A percentile compares a stretch with the other conserved stretches of the same genome.
These are phyloP conservation scores for Morone chrysops DNA, from an alignment of 2,113 vertebrate genomes.

Conservation along the genomic window DNA sequence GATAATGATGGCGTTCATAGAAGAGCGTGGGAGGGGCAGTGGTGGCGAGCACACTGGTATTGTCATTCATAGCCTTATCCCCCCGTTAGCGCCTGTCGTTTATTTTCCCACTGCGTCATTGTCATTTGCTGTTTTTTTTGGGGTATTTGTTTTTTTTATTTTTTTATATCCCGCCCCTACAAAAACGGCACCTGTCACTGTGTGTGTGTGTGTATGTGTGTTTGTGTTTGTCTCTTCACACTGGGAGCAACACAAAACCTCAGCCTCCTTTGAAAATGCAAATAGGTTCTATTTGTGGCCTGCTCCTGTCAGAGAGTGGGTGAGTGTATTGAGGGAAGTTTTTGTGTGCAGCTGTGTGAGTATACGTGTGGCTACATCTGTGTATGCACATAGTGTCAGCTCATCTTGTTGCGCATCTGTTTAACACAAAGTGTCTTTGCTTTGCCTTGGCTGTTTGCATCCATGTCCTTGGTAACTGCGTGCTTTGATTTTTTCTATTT, in stretches of 20 bases:
- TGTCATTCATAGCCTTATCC: slow-evolving; percentile 69
- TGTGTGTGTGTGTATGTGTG: slow-evolving; percentile 1
- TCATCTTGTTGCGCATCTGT: slow-evolving; percentile 38
- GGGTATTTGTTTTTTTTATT: slow-evolving; percentile 12
- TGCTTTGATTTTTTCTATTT: slow-evolving; percentile 7
- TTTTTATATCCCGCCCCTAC: slow-evolving; percentile 27
- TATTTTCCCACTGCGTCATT: slow-evolving; percentile 57
- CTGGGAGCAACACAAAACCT: slow-evolving; percentile 55
- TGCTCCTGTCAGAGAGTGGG: slow-evolving; percentile 69
- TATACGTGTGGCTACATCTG: slow-evolving; percentile 19
- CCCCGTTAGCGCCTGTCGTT: slow-evolving; percentile 50
- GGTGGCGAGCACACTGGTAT: slow-evolving; percentile 37
- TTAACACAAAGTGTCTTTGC: slow-evolving; percentile 40
- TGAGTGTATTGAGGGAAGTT: slow-evolving; percentile 59
- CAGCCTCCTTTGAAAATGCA: slow-evolving; percentile 75
- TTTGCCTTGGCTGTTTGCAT: slow-evolving; percentile 26
- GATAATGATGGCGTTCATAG: slow-evolving; percentile 65
- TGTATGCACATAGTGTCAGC: slow-evolving; percentile 15
- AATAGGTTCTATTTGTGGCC: slow-evolving; percentile 77
- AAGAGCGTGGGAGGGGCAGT: slow-evolving; percentile 47
- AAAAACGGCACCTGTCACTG: slow-evolving; percentile 60
- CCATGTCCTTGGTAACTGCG: slow-evolving; percentile 46
- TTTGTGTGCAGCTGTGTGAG: slow-evolving; percentile 41
- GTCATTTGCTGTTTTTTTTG: slow-evolving; percentile 56
- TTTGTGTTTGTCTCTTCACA: slow-evolving; percentile 28